Evolutionary conservation across 2,888 invertebrate genomes (phyloP).

Genomic region (Cepaea hortensis): DNA sequence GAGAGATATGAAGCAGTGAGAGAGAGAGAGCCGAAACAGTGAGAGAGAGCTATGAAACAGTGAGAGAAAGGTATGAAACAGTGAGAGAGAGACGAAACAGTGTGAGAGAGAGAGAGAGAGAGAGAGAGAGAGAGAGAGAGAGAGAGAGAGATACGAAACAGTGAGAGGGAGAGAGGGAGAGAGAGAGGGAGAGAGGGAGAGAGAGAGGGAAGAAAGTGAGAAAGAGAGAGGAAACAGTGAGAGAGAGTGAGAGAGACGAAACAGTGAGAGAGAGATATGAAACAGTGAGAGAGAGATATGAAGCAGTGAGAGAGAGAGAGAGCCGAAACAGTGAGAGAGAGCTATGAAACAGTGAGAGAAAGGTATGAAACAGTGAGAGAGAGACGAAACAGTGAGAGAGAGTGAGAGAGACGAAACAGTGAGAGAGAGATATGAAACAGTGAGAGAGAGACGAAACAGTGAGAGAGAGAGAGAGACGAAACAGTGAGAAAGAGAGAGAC

Average conservation of each 20-base stretch:
- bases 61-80: background rate
- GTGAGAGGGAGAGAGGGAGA: background rate
- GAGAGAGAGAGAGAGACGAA: too few species aligned
- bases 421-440: background rate
- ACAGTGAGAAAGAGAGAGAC: too few species aligned
- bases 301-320: slow-evolving; percentile 22
- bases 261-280: background rate
- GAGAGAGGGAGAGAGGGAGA: background rate
- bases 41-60: too few species aligned
- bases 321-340: background rate
- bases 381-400: background rate
- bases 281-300: slow-evolving; percentile 9
- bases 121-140: too few species aligned
- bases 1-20: too few species aligned
- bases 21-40: background rate
- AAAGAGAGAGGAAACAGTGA: background rate
- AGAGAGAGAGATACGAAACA: background rate
- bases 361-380: slow-evolving; percentile 26
- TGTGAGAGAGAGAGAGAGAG: too few species aligned
- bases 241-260: background rate
- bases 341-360: too few species aligned
- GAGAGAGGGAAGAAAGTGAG: slow-evolving; percentile 20
- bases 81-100: too few species aligned
- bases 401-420: background rate
- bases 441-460: too few species aligned